These are phyloP conservation scores for Rhombomys opimus DNA, from an alignment of 2,113 vertebrate genomes.

Conservation along the genomic window DNA sequence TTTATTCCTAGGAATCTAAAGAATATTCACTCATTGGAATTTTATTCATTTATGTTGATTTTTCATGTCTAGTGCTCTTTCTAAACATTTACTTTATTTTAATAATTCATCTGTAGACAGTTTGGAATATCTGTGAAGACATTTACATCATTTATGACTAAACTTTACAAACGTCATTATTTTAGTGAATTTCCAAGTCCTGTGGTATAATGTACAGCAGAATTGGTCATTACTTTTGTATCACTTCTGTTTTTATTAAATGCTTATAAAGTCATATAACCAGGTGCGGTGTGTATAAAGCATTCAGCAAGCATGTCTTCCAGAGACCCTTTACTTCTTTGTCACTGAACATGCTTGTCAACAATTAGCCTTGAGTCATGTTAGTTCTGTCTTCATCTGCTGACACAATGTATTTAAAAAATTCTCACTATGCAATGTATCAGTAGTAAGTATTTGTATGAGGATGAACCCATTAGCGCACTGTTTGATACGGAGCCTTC, in stretches of 20 bases:
- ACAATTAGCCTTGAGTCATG: background rate
- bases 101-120: background rate
- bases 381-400: background rate
- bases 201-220: background rate
- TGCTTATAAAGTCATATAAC: background rate
- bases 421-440: background rate
- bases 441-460: background rate
- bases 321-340: background rate
- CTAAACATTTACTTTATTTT: constrained; percentile 36
- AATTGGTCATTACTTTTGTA: background rate
- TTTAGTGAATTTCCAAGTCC: background rate
- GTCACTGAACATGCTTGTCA: background rate
- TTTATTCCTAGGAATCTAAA: background rate
- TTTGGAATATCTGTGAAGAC: background rate
- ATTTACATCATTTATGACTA: background rate
- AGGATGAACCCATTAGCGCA: background rate
- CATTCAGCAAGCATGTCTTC: background rate
- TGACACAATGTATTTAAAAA: background rate
- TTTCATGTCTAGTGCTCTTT: background rate
- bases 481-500: background rate
- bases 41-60: background rate
- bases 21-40: background rate
- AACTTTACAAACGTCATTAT: background rate
- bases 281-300: background rate
- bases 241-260: background rate